phyloP scores from a whole-genome alignment of 2,113 vertebrate genomes.

The Phalacrocorax pelagicus region DNA sequence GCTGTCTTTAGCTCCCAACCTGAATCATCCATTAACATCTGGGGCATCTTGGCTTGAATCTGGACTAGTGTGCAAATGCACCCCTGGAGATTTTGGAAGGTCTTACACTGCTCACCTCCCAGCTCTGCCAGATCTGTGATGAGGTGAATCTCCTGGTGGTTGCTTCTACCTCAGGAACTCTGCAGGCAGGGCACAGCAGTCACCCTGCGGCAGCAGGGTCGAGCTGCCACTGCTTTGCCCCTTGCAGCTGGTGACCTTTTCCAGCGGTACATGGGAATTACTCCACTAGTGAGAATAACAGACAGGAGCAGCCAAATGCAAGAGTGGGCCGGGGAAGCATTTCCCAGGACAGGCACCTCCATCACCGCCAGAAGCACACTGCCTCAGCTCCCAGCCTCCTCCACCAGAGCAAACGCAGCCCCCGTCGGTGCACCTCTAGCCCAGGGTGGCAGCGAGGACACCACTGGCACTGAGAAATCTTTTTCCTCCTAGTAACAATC shows the following conservation, averaged over 20 bases:
- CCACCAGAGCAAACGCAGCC: neutral
- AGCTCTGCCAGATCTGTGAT: neutral
- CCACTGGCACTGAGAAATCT: neutral
- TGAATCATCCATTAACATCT: neutral
- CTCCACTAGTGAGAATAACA: neutral
- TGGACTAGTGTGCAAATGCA: neutral
- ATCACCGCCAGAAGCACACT: neutral
- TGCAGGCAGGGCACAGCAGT: fast-evolving
- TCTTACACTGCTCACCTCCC: neutral
- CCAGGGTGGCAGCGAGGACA: neutral
- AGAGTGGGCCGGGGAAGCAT: neutral
- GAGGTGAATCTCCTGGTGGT: neutral
- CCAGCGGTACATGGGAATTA: neutral
- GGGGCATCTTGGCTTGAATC: neutral
- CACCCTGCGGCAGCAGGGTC: neutral
- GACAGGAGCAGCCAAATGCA: neutral
- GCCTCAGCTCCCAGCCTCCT: neutral
- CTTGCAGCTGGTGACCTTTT: fast-evolving
- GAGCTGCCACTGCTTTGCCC: neutral
- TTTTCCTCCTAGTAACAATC: neutral
- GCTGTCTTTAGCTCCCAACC: neutral
- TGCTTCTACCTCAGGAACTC: neutral
- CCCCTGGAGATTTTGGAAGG: neutral
- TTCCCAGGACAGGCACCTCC: neutral
- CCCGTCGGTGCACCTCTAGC: fast-evolving